A percentile compares a stretch with the other conserved stretches of the same genome.
Conservation (phyloP, 2,113 vertebrate genomes). For the Phalacrocorax carbo region DNA sequence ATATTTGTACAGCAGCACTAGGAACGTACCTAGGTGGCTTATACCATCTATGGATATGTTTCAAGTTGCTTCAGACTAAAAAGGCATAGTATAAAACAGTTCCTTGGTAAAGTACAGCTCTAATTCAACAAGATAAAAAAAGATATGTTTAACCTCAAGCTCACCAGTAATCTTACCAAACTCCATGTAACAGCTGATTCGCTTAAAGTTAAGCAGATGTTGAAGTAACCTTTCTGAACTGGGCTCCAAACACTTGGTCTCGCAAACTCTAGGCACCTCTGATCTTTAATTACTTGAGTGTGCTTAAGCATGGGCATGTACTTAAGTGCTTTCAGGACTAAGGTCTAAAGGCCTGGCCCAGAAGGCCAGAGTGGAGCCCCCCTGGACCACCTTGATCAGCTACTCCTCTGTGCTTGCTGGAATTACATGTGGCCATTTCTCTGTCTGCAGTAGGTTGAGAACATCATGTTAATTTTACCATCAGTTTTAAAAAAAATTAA, state of each 20-base stretch:
- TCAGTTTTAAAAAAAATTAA: neutral
- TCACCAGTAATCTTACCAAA: neutral
- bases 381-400: neutral
- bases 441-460: slow-evolving; percentile 5
- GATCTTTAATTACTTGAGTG: neutral
- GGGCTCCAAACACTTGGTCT: neutral
- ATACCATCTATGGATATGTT: neutral
- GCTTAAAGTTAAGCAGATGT: neutral
- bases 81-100: neutral
- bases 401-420: slow-evolving; percentile 11
- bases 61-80: neutral
- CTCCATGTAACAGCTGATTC: neutral
- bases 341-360: neutral
- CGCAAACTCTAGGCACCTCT: neutral
- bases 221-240: neutral
- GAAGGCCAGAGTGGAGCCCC: neutral
- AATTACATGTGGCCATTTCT: neutral
- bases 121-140: neutral
- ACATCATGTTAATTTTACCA: neutral
- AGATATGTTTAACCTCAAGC: neutral
- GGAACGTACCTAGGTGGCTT: neutral
- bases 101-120: neutral
- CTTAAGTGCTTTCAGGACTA: neutral
- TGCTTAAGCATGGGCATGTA: neutral
- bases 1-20: slow-evolving; percentile 24